Conservation (phyloP, 2,113 vertebrate species). For the Trematocara marginatum region DNA sequence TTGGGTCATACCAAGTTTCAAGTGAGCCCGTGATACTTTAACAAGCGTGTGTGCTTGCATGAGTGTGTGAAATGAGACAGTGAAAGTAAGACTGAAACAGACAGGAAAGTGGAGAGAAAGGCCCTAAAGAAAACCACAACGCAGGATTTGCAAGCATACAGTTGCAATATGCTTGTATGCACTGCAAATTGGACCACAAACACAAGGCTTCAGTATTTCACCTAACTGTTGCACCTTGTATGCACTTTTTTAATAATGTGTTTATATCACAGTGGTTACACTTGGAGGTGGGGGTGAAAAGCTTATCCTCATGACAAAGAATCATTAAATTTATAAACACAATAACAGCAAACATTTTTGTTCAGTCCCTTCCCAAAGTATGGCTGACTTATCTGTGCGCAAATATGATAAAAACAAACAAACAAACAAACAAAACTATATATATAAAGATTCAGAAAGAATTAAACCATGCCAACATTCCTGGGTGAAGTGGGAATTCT, state of each 20-base stretch:
- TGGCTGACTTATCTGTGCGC: fast-evolving
- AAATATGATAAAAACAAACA: background rate
- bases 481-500: background rate
- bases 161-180: slow-evolving; percentile 28
- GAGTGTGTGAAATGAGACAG: background rate
- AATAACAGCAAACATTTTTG: background rate
- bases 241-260: background rate
- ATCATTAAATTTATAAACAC: background rate
- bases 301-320: fast-evolving
- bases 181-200: slow-evolving; percentile 33
- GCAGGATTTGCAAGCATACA: slow-evolving; percentile 27
- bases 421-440: background rate
- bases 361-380: background rate
- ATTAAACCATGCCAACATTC: background rate
- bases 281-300: background rate
- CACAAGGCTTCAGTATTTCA: background rate
- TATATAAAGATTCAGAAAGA: background rate
- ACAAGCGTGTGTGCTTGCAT: background rate
- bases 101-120: slow-evolving; percentile 29
- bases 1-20: background rate
- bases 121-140: slow-evolving; percentile 27
- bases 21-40: background rate
- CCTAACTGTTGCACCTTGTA: background rate
- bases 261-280: background rate
- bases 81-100: slow-evolving; percentile 7